Base-by-base conservation (phyloP, 2,797 vertebrate genomes). In the Nannoperca australis region DNA sequence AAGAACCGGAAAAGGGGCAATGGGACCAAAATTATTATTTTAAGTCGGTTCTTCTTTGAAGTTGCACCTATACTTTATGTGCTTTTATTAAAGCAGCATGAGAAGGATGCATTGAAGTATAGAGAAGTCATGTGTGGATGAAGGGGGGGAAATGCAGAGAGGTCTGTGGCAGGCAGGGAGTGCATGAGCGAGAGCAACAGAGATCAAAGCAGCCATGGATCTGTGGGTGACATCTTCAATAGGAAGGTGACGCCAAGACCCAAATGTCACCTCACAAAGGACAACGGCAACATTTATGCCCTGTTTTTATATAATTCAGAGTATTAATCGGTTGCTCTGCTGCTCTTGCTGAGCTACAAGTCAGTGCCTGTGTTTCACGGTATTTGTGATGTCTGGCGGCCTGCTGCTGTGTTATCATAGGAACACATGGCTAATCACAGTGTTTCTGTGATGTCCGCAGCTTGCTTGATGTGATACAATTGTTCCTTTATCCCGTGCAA, bases 151-250 rank as follows among this genome's bases (percentile, higher is more conserved):
- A 32, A 75, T 67, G 53, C 40, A 78, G 82, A 78, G 82, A 89
- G 75, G 78, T 76, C 76, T 79, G n/a, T 2, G 49, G 51, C 13
- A 18, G 24, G 51, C 13, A 18, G 24, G 30, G 44, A 61, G 65
- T 34, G 71, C 74, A 61, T 32, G 60, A 78, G 27, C 68, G 65
- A 51, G 55, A 58, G 58, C 10, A 38, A 51, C 32, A 22, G 68
- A 70, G 76, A 85, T 88, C 47, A 92, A 85, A 86, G 86, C 56
- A 18, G 59, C 72, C n/a, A 22, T 36, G 62, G 45, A 71, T 81
- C 56, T 73, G 55, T 78, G 71, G 73, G 74, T 44, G 47, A 68
- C 40, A 32, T 61, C 72, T 73, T 71, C 67, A 78, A 30, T n/a
- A 55, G 50, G 2, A 15, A 45, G 24, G 18, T 62, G 38, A 38